Percentiles rank a stretch among this genome's conserved stretches.
Evolutionary conservation across 1,140 invertebrate species (phyloP).

Genomic region (Caenorhabditis brenneri): DNA sequence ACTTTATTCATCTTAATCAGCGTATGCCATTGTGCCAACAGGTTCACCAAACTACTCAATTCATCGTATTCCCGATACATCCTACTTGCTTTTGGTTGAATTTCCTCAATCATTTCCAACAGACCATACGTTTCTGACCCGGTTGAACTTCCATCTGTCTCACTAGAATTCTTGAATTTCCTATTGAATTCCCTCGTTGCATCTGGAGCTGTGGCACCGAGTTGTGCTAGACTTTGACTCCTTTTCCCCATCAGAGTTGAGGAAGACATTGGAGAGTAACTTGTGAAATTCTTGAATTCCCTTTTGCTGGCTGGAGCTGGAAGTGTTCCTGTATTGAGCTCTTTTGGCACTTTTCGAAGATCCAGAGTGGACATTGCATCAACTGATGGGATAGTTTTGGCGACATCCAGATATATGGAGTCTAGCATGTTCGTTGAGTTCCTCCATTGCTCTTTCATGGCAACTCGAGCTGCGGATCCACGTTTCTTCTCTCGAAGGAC

Average conservation of each 20-base stretch:
- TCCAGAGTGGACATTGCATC: slow-evolving; percentile 60
- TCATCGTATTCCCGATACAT: slow-evolving; percentile 26
- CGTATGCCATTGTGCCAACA: slow-evolving; percentile 9
- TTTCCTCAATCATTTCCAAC: slow-evolving; percentile 18
- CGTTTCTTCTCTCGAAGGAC: slow-evolving; percentile 68
- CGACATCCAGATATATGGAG: slow-evolving; percentile 65
- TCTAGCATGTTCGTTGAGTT: slow-evolving; percentile 68
- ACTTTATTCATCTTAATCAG: slow-evolving; percentile 31
- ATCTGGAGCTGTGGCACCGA: neutral
- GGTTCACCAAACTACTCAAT: slow-evolving; percentile 32
- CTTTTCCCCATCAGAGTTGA: slow-evolving; percentile 20
- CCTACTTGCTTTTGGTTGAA: slow-evolving; percentile 5
- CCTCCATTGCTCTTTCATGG: slow-evolving; percentile 63
- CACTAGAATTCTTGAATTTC: slow-evolving; percentile 6
- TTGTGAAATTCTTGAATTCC: slow-evolving; percentile 12
- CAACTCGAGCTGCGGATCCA: slow-evolving; percentile 40
- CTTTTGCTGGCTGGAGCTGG: neutral
- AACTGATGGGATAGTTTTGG: slow-evolving; percentile 67
- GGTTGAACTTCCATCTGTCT: neutral
- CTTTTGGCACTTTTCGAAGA: slow-evolving; percentile 30
- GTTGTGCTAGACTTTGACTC: slow-evolving; percentile 11
- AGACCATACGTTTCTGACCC: neutral
- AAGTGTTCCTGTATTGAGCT: neutral
- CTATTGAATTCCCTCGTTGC: slow-evolving; percentile 7
- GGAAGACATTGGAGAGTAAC: slow-evolving; percentile 12